Evolutionary conservation across 2,113 vertebrate genomes (phyloP), one percentile per base, ranked within the genome.

Genomic region (Nerophis ophidion): DNA sequence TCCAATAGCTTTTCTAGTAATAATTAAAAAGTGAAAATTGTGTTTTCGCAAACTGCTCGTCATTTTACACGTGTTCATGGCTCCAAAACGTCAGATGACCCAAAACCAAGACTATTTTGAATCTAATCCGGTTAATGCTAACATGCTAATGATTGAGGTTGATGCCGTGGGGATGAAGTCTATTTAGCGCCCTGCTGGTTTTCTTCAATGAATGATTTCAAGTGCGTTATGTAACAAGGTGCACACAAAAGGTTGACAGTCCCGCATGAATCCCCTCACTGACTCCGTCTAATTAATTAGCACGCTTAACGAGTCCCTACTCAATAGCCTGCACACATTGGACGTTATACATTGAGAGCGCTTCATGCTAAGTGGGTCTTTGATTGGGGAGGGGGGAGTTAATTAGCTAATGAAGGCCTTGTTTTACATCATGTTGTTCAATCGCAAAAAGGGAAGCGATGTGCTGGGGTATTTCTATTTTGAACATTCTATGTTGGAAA

Each of bases 281-380:
- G 71, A 59, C 60, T 55, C 65, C 50, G 63, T 60, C 73, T 74
- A 80, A 84, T 85, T 81, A 80, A 85, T 77, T 76, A 81, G 61
- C 71, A 69, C 67, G 66, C 49, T 79, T 76, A 73, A 79, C 38
- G 3, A 72, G 73, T 74, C 62, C 68, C 66, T 60, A 74, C 60
- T 77, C 69, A 77, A 81, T 61, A 67, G 73, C 51, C 52, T 51
- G 53, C 70, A 69, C 59, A 69, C 55, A 57, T 81, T 80, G 75
- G 66, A 65, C 63, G n/a, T 76, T 72, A 68, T 74, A 64, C 61
- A 65, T 61, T 74, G 65, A 57, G 70, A 70, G 70, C 58, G 71
- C 74, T 72, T 46, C 59, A 35, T 54, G 70, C 65, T 84, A 82
- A 84, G 73, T 81, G 68, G 61, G 54, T 82, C 68, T 79, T 82